Conservation (phyloP, 2,797 vertebrate species). For the Pipistrellus pygmaeus region DNA sequence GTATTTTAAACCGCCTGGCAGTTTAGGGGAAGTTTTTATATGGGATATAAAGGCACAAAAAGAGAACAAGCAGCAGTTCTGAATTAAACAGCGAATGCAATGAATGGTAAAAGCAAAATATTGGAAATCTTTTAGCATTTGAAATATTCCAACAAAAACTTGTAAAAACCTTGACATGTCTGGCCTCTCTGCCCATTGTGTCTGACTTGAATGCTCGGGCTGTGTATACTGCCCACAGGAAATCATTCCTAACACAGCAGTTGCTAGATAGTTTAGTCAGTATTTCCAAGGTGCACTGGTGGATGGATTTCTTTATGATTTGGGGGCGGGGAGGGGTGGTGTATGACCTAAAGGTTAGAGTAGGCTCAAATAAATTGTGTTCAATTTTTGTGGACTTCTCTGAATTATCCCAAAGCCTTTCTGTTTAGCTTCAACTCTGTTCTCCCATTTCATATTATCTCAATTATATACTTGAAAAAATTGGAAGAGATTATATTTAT, state of each 20-base stretch:
- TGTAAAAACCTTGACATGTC: not conserved
- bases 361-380: conserved; percentile 66
- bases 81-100: conserved; percentile 10
- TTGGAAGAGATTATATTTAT: not conserved
- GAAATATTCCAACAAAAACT: not conserved
- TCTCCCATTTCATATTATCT: conserved; percentile 16
- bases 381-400: conserved; percentile 41
- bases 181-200: not conserved
- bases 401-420: conserved; percentile 64
- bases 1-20: conserved; percentile 43
- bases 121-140: conserved; percentile 9
- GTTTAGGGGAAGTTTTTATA: conserved; percentile 52
- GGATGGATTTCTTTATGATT: conserved; percentile 56
- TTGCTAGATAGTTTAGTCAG: conserved; percentile 25
- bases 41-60: not conserved
- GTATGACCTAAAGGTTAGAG: conserved; percentile 75
- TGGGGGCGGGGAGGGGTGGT: not conserved
- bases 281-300: conserved; percentile 51
- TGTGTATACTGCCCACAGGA: not conserved
- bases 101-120: conserved; percentile 1
- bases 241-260: conserved; percentile 60
- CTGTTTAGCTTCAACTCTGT: conserved; percentile 22
- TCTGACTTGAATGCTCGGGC: not conserved
- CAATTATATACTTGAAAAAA: conserved; percentile 22
- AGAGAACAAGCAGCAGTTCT: not conserved